Evolutionary conservation across 2,888 invertebrate species (phyloP), one percentile per base, ranked within the genome.

Genomic region (Anarsia innoxiella): DNA sequence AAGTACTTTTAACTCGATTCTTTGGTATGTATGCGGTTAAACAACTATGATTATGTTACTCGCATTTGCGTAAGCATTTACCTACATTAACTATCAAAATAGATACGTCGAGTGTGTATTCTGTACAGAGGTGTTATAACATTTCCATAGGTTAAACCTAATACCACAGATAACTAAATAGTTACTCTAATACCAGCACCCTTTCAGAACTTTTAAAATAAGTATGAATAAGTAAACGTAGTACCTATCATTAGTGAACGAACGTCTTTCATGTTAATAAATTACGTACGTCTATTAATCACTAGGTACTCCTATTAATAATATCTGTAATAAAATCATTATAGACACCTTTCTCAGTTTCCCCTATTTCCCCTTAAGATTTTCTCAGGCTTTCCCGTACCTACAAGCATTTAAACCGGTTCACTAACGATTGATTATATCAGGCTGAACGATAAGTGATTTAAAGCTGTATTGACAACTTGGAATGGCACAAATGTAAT

Each of bases 381-480:
- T 49, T 53, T 53, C 51, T 47, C 51, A 51, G 38, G 45, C 49
- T 51, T 53, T 53, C 47, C 44, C 28, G 29, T 13, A n/a, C n/a
- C n/a, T n/a, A n/a, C n/a, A n/a, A n/a, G n/a, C n/a, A n/a, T n/a
- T 14, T 15, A 36, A 40, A 36, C 39, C 39, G 35, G 39, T 39
- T 36, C 26, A 11, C 28, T 11, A 12, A 5, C 16, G 23, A 28
- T 33, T 38, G 33, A 37, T 28, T 27, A 39, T 34, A 36, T 27
- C 28, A 36, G 14, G 25, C 10, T 12, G n/a, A 26, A 1, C 15
- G 35, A 35, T 36, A 36, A 35, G 23, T 36, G 39, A 39, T 39
- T 39, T 19, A 23, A 27, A 13, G 31, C 35, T 29, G 16, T 31
- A 15, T 15, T 15, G 31, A 23, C 29, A 25, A 31, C 9, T 27